Base-by-base conservation (phyloP, 1,140 invertebrate species). In the Stratiolaelaps scimitus region DNA sequence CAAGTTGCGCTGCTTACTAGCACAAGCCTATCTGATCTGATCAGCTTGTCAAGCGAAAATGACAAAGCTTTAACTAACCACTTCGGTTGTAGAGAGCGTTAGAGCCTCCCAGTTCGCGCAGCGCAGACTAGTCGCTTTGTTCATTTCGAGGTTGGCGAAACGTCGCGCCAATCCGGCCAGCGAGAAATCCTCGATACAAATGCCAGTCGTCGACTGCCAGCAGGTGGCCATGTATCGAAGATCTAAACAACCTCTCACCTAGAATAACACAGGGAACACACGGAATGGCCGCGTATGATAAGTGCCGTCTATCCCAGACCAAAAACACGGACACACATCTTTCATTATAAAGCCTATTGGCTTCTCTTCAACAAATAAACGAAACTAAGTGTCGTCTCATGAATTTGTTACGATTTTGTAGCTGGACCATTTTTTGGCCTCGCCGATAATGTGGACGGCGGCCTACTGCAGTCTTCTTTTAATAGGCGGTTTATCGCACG, bases 381-480 rank as follows among this genome's bases (percentile, higher is more conserved):
- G 5, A 10, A 40, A 40, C 10, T 40, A 6, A 40, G 10, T 40
- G 10, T 10, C 4, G 10, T 6, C 34, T 6, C 4, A 40, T 40
- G 5, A 73, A 72, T 2, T 85, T 78, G 1, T 79, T 77, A 73
- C 85, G 86, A n/a, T n/a, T n/a, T n/a, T n/a, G 72, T 88, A 85
- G 47, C 78, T 75, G 0, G 75, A 71, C 43, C 89, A 73, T 68
- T 84, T 84, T 64, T 78, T 80, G 1, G 82, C 83, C 78, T 88
- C 86, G 70, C 85, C 84, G 7, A 76, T 75, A 0, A 83, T 78
- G 2, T 80, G 83, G 7, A 88, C 84, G 17, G 86, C 86, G 15
- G 88, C 82, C 78, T 89, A 34, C 23, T 5, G 17, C 1, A 60
- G 7, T 26, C 17, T 17, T 17, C 53, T 60, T 60, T 26, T 17